Percentiles rank a stretch among this genome's conserved stretches.
phyloP scores from a whole-genome alignment of 2,797 vertebrate species.

The Threskiornis aethiopicus region DNA sequence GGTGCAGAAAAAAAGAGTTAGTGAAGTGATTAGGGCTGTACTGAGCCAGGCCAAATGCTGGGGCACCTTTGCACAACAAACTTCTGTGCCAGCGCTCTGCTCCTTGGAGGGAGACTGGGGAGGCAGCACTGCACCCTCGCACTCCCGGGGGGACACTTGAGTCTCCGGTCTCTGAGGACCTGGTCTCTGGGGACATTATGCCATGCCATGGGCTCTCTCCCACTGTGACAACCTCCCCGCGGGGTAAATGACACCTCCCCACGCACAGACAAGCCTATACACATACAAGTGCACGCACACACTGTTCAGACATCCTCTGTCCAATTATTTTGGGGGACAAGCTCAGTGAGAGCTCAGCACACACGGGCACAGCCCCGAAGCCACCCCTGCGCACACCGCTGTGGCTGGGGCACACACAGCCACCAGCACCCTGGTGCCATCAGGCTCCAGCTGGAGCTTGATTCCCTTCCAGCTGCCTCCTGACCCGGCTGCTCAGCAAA shows the following conservation, averaged over 20 bases:
- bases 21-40: neutral
- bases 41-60: neutral
- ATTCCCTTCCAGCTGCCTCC: neutral
- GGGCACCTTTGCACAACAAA: neutral
- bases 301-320: neutral
- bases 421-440: neutral
- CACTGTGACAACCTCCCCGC: fast-evolving
- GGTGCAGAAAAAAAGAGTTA: neutral
- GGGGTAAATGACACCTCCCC: neutral
- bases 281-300: fast-evolving
- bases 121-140: neutral
- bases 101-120: neutral
- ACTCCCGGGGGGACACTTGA: fast-evolving
- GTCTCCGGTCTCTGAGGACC: neutral
- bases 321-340: fast-evolving
- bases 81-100: neutral
- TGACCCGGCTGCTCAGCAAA: neutral
- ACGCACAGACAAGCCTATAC: fast-evolving
- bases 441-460: neutral
- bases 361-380: neutral
- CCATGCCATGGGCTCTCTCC: neutral
- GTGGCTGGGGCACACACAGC: fast-evolving
- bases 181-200: neutral
- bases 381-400: fast-evolving
- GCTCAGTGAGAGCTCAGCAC: neutral